Evolutionary conservation across 30 jellyfish, hydroid and myxozoan species (phyloP), one percentile per base, ranked within the genome.

Genomic region (Hydractinia echinata): DNA sequence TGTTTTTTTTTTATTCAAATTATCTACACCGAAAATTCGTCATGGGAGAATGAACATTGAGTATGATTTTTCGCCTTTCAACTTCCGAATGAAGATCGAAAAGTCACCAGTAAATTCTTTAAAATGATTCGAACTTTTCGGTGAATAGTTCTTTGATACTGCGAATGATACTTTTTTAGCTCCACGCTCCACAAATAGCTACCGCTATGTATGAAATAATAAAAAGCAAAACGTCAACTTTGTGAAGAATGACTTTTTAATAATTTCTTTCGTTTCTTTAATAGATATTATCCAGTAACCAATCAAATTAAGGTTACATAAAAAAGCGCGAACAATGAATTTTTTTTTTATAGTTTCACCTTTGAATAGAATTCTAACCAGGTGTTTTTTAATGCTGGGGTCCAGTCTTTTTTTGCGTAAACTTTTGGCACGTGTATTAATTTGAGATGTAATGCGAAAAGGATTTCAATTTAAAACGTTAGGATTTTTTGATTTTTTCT

Each of bases 271-370:
- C 49, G 76, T 66, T 66, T 66, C 83, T 74, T 74, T 55, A 30
- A 30, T 74, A 66, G 83, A 49, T 30, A 49, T 74, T 49, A 74
- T 49, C 83, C 51, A 74, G 50, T 58, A 54, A 54, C 85, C 85
- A 77, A 77, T 77, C 85, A 77, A 60, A 77, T 19, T 30, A 77
- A 20, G 76, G 15, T 56, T 53, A 53, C 39, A 48, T 77, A 61
- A 77, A 77, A 52, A 60, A 77, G 85, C 85, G 85, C 79, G 85
- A 77, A 77, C 85, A 77, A 77, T 10, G 60, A 66, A 61, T 58
- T 21, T 53, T 18, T 53, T 21, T 18, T 30, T 30, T 54, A 77
- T 18, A 77, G 39, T 77, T 77, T 66, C 55, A 77, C 20, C 62
- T 74, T 53, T 44, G 53, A 61, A 61, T 19, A 54, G 61, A 20